Conservation (phyloP, 2,113 vertebrate genomes). For the Leuciscus idus region DNA sequence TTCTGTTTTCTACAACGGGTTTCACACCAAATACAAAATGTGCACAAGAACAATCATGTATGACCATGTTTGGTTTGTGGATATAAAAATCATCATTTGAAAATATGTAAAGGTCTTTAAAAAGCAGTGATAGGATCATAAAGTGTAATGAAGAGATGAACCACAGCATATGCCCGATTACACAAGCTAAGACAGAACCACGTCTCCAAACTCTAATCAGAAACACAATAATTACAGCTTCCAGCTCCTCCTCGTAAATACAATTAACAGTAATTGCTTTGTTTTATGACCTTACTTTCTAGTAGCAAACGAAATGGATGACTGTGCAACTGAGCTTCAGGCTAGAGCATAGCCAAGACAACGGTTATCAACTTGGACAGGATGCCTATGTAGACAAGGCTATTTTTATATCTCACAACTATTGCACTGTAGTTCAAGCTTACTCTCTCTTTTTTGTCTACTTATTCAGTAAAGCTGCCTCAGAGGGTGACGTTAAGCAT, state of each 20-base stretch:
- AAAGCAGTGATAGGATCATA: background rate
- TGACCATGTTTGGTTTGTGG: background rate
- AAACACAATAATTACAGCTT: constrained; percentile 64
- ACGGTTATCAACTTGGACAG: constrained; percentile 13
- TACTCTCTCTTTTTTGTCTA: background rate
- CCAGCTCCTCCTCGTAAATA: constrained; percentile 61
- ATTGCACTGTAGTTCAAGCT: background rate
- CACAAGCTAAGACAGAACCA: constrained; percentile 3
- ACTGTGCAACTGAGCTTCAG: background rate
- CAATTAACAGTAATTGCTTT: constrained; percentile 71
- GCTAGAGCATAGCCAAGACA: constrained; percentile 50
- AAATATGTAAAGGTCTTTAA: constrained; percentile 1
- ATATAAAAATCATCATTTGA: background rate
- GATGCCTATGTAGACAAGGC: constrained; percentile 3
- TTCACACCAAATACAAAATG: background rate
- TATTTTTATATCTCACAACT: constrained; percentile 7
- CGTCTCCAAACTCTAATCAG: constrained; percentile 21
- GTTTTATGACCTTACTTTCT: constrained; percentile 63
- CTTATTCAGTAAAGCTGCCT: constrained; percentile 24
- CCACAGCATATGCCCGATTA: constrained; percentile 17
- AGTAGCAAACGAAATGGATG: constrained; percentile 39
- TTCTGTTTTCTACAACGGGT: background rate
- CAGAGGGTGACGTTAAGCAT: background rate
- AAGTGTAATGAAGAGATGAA: background rate
- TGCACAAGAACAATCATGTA: background rate